Conservation (phyloP, 2,888 invertebrate species). For the Ligdia adustata region DNA sequence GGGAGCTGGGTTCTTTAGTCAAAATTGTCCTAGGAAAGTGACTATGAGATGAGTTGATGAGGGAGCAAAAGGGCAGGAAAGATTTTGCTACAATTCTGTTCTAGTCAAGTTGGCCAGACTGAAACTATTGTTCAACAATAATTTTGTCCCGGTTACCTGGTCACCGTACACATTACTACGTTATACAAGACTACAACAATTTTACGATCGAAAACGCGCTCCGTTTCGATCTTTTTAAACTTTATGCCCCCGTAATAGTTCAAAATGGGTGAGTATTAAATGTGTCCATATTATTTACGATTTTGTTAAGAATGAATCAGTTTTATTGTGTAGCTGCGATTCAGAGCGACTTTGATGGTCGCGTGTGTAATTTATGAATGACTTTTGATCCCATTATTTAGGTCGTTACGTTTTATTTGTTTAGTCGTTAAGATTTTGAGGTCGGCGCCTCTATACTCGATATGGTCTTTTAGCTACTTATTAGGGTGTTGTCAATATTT, state of each 20-base stretch:
- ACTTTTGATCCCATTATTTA: constrained; percentile 72
- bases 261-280: constrained; percentile 74
- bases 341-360: constrained; percentile 67
- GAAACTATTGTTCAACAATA: too few relatives aligned
- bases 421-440: constrained; percentile 47
- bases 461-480: constrained; percentile 19
- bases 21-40: too few relatives aligned
- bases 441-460: constrained; percentile 49
- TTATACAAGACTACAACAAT: constrained; percentile 50
- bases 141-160: too few relatives aligned
- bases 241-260: constrained; percentile 74
- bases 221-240: constrained; percentile 56
- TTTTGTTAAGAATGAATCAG: constrained; percentile 62
- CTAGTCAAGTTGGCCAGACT: too few relatives aligned
- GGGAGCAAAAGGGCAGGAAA: too few relatives aligned
- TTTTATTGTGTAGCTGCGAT: constrained; percentile 66
- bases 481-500: too few relatives aligned
- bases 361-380: constrained; percentile 61
- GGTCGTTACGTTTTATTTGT: constrained; percentile 57
- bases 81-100: too few relatives aligned
- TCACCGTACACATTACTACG: constrained; percentile 49
- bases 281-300: constrained; percentile 72
- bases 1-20: too few relatives aligned
- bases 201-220: constrained; percentile 57
- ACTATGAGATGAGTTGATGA: too few relatives aligned